Evolutionary conservation across 2,113 vertebrate species (phyloP).

Genomic region (Dromaius novaehollandiae): DNA sequence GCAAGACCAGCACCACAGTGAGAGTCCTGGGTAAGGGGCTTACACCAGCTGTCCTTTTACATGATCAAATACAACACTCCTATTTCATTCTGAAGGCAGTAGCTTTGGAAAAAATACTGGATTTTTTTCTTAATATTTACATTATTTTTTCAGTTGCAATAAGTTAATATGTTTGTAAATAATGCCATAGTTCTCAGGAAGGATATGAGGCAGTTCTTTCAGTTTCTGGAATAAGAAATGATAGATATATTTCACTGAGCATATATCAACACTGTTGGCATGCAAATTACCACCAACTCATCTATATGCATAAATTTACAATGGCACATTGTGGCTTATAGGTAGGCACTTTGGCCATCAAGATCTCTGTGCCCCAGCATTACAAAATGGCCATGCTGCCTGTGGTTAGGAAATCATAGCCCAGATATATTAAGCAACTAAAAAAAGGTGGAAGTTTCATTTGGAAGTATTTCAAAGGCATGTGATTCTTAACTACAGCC

Average conservation of each 20-base stretch:
- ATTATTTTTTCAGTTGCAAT: neutral
- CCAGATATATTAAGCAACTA: neutral
- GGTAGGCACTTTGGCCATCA: neutral
- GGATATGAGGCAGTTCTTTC: neutral
- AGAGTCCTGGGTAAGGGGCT: conserved; percentile 68
- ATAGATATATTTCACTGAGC: neutral
- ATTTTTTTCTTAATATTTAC: fast-evolving
- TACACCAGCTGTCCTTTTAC: neutral
- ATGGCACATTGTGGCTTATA: neutral
- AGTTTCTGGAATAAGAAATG: neutral
- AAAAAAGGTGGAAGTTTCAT: neutral
- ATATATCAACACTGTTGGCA: neutral
- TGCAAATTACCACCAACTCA: neutral
- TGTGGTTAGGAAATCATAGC: neutral
- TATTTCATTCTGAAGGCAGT: neutral
- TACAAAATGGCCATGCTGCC: neutral
- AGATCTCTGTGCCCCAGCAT: neutral
- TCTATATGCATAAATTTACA: neutral
- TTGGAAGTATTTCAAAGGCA: neutral
- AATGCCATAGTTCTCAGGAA: neutral
- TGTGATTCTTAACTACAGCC: neutral
- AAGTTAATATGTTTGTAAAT: neutral
- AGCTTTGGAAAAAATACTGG: neutral
- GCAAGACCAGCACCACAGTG: conserved; percentile 54
- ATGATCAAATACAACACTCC: neutral